Conservation (phyloP, 2,888 invertebrate genomes). For the Microplitis manilae region DNA sequence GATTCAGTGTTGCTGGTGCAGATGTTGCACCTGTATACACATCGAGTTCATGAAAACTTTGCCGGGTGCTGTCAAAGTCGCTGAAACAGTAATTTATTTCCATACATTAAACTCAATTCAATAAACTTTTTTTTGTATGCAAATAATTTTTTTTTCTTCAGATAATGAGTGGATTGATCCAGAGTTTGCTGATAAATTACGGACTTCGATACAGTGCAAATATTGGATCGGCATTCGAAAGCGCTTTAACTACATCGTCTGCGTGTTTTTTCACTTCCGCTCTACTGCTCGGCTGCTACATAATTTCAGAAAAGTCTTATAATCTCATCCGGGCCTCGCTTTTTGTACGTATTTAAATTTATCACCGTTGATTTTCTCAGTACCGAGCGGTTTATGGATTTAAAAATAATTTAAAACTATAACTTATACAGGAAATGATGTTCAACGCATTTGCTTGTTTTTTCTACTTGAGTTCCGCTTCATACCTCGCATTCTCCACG, state of each 20-base stretch:
- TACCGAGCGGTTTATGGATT: not conserved
- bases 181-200: conserved; percentile 85
- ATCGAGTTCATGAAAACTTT: conserved; percentile 82
- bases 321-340: conserved; percentile 84
- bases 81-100: conserved; percentile 79
- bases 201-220: conserved; percentile 82
- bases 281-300: conserved; percentile 83
- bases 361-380: not conserved
- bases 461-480: conserved; percentile 84
- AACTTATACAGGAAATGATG: conserved; percentile 79
- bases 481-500: conserved; percentile 85
- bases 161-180: conserved; percentile 87
- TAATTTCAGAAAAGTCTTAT: conserved; percentile 84
- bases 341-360: conserved; percentile 78
- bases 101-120: not conserved
- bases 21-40: conserved; percentile 86
- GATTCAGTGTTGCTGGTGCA: conserved; percentile 79
- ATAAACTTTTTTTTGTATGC: not conserved
- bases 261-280: conserved; percentile 86
- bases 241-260: conserved; percentile 85
- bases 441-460: conserved; percentile 85
- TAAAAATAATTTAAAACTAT: not conserved
- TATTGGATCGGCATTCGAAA: conserved; percentile 85
- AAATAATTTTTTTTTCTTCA: conserved; percentile 62
- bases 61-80: conserved; percentile 82